Evolutionary conservation across 2,888 invertebrate species (phyloP), one percentile per base, ranked within the genome.

Genomic region (Microplitis manilae): DNA sequence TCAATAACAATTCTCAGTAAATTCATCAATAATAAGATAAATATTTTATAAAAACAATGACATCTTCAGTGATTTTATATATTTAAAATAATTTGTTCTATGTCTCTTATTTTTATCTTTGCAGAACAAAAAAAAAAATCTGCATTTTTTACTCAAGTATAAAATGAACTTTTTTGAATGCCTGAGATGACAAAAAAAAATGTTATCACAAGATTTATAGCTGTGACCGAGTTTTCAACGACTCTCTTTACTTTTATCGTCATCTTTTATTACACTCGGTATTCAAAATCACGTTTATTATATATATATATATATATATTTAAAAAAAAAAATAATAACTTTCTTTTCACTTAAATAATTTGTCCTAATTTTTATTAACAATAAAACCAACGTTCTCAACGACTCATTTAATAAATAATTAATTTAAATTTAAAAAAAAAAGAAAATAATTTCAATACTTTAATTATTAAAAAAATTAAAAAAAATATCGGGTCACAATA

Each of bases 331-430:
- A 30, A 50, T 7, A 50, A 50, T 9, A 50, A 50, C 50, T 50
- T 50, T 50, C 30, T 50, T 50, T 50, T 50, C 50, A 50, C 50
- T 50, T 13, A 13, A 50, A 50, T 50, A 13, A 50, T 50, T 50
- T 13, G 50, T 50, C 50, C 50, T 50, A 50, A 50, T 50, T 50
- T 50, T 50, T 13, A 50, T 50, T 50, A 13, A 8, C 13, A 50
- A 13, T 50, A 50, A 50, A 13, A 13, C 50, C 4, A 50, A 13
- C 13, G 4, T 2, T 50, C 50, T 50, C 82, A 84, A 82, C 82
- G 79, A 83, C 82, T 8, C 39, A 40, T 68, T 59, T 0, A 30
- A 77, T 80, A 76, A 77, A 79, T 76, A 76, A 62, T 30, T 20
- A 50, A 68, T 62, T 60, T 15, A 5, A 68, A 13, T 9, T 9